Conservation (phyloP, 2,888 invertebrate species). For the Tenthredo notha region DNA sequence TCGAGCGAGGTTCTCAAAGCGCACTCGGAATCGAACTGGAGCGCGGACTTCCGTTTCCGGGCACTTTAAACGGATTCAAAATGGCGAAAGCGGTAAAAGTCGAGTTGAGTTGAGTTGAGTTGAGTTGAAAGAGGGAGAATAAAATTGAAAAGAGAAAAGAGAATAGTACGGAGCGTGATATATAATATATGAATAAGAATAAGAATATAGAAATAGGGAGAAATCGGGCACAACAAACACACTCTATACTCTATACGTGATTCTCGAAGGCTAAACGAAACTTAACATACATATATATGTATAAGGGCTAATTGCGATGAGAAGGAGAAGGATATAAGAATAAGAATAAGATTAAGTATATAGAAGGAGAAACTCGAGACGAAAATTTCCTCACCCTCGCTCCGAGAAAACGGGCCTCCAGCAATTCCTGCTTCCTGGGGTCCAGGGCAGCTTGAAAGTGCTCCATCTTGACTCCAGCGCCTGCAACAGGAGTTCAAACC, state of each 20-base stretch:
- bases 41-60: constrained; percentile 51
- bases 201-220: not conserved
- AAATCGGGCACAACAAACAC: not conserved
- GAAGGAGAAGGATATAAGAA: not conserved
- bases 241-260: not conserved
- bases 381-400: constrained; percentile 88
- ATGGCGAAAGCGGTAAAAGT: constrained; percentile 27
- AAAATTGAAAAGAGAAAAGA: not conserved
- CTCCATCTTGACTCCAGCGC: constrained; percentile 97
- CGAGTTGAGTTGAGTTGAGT: not conserved
- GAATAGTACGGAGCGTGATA: not conserved
- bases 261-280: not conserved
- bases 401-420: constrained; percentile 98
- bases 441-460: constrained; percentile 98
- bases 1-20: constrained; percentile 25
- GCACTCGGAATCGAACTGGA: constrained; percentile 44
- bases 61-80: constrained; percentile 32
- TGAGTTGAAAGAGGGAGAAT: not conserved
- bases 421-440: constrained; percentile 98
- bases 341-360: not conserved
- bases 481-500: constrained; percentile 80
- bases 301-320: not conserved
- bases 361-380: not conserved
- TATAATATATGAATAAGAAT: not conserved
- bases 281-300: not conserved